These are phyloP conservation scores for Puma concolor DNA, from an alignment of 2,113 vertebrate species.

Conservation along the genomic window DNA sequence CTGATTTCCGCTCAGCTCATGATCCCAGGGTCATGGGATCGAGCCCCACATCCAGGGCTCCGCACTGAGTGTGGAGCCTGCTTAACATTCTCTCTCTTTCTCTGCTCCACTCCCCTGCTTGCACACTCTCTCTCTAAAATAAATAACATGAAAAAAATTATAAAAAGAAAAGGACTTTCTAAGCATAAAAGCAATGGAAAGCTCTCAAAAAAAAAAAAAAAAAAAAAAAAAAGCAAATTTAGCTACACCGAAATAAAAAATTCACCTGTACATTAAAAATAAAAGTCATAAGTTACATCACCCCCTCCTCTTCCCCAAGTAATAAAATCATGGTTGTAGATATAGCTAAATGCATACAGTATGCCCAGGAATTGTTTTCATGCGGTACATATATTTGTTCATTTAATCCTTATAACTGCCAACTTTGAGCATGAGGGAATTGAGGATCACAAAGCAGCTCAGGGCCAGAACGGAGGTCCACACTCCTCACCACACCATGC, in stretches of 20 bases:
- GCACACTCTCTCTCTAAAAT: too few species aligned
- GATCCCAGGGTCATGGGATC: too few species aligned
- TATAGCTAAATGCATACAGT: background rate
- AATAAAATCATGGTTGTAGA: background rate
- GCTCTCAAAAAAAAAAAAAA: background rate
- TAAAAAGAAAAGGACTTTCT: too few species aligned
- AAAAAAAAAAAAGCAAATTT: background rate
- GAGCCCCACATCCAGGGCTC: too few species aligned
- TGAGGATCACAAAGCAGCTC: background rate
- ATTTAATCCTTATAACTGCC: background rate
- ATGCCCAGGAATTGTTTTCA: background rate
- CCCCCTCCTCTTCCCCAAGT: background rate
- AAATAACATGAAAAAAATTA: background rate
- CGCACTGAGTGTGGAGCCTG: too few species aligned
- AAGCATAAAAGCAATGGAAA: background rate
- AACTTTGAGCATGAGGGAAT: background rate
- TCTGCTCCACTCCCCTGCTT: too few species aligned
- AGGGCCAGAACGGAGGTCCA: background rate
- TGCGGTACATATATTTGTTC: background rate
- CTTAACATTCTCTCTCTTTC: too few species aligned
- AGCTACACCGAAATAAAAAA: constrained; percentile 31
- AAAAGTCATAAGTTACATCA: background rate
- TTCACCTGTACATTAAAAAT: constrained; percentile 15
- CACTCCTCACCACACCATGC: background rate
- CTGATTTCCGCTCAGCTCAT: too few species aligned